Conservation (phyloP, 2,797 vertebrate genomes). For the Enteromius mattozi region DNA sequence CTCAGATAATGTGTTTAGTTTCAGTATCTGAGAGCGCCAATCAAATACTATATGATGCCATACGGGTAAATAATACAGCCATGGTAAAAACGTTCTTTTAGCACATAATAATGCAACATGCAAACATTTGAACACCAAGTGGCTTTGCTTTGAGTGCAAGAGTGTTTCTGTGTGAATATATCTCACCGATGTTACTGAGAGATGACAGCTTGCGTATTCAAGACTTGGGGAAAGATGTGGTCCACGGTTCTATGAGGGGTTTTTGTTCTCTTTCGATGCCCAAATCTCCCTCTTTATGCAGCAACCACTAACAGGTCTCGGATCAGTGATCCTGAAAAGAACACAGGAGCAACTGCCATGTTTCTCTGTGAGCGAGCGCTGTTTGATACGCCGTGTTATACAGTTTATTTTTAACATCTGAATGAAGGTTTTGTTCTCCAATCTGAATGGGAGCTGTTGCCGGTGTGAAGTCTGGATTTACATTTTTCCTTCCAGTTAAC, state of each 20-base stretch:
- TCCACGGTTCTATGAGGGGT: conserved; percentile 8
- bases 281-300: conserved; percentile 62
- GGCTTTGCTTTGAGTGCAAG: not conserved
- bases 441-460: conserved; percentile 42
- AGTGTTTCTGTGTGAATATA: conserved; percentile 11
- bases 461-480: conserved; percentile 13
- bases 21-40: not conserved
- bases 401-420: conserved; percentile 53
- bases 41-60: not conserved
- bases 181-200: not conserved
- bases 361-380: conserved; percentile 60
- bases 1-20: not conserved
- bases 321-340: conserved; percentile 78
- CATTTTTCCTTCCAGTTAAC: not conserved
- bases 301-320: conserved; percentile 74
- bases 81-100: too few relatives aligned
- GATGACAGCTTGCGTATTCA: conserved; percentile 46
- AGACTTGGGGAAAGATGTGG: conserved; percentile 28
- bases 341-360: conserved; percentile 67
- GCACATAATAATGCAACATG: conserved; percentile 11
- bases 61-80: not conserved
- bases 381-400: conserved; percentile 48
- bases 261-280: conserved; percentile 53
- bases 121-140: not conserved
- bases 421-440: conserved; percentile 52